These are phyloP conservation scores for Rhagonycha lutea DNA, from an alignment of 2,888 invertebrate species.

Conservation along the genomic window DNA sequence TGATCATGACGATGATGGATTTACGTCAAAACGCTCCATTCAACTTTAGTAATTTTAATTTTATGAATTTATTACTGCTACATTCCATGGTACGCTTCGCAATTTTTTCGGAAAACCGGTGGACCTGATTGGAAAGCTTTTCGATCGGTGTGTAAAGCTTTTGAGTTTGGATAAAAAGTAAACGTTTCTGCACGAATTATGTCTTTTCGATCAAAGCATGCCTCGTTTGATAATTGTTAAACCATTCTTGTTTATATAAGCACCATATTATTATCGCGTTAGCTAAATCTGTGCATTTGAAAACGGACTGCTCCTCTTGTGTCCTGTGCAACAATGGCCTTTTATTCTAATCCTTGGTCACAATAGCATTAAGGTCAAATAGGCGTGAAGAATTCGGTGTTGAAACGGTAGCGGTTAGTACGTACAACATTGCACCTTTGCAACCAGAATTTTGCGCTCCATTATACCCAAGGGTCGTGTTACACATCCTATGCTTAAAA, in stretches of 20 bases:
- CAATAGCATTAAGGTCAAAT: slow-evolving; percentile 33
- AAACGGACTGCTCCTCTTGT: slow-evolving; percentile 32
- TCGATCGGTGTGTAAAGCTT: background rate
- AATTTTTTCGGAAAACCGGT: no score
- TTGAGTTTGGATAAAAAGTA: background rate
- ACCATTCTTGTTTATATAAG: slow-evolving; percentile 14
- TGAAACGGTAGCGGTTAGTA: slow-evolving; percentile 23
- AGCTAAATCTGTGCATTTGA: slow-evolving; percentile 23
- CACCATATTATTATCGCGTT: slow-evolving; percentile 25
- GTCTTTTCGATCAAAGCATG: slow-evolving; percentile 27
- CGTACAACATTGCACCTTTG: slow-evolving; percentile 22
- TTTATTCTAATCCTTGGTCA: slow-evolving; percentile 31
- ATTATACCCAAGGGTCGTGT: slow-evolving; percentile 11
- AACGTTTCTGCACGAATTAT: background rate
- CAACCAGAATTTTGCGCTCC: slow-evolving; percentile 25
- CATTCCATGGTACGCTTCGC: no score
- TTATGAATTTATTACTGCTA: background rate
- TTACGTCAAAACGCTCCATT: background rate
- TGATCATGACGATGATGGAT: background rate
- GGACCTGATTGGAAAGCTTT: background rate
- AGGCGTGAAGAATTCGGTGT: slow-evolving; percentile 34
- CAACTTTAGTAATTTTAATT: background rate
- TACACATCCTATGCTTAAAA: background rate
- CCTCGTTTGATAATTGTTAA: slow-evolving; percentile 21
- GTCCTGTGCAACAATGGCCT: slow-evolving; percentile 26